A percentile compares a stretch with the other conserved stretches of the same genome.
These are phyloP conservation scores for Eutolmus rufibarbis DNA, from an alignment of 2,888 invertebrate genomes.

Conservation along the genomic window DNA sequence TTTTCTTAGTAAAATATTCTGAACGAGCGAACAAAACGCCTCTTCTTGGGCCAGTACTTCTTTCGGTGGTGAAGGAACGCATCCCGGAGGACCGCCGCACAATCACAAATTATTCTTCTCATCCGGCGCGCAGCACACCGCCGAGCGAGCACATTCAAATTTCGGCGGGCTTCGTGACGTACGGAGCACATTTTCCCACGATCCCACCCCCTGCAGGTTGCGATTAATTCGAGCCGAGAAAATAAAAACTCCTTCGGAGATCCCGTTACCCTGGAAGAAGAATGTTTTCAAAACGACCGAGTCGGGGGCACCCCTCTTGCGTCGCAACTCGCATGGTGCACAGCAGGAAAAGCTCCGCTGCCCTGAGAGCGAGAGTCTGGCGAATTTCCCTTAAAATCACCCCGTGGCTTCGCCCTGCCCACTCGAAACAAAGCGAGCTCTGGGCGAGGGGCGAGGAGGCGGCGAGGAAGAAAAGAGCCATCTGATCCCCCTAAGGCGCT, in stretches of 20 bases:
- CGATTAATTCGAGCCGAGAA: neutral
- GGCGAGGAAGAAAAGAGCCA: neutral
- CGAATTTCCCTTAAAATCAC: slow-evolving; percentile 18
- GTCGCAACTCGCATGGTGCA: neutral
- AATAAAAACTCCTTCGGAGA: neutral
- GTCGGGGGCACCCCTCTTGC: neutral
- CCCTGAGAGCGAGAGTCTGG: slow-evolving; percentile 25
- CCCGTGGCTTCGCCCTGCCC: neutral
- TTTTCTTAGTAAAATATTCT: too few relatives aligned
- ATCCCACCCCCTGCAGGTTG: slow-evolving; percentile 15
- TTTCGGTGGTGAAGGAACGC: too few relatives aligned
- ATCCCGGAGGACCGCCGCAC: neutral
- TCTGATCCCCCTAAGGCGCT: slow-evolving; percentile 9
- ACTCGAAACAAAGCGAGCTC: neutral
- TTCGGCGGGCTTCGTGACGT: neutral
- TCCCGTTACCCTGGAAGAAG: neutral
- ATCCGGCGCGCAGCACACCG: neutral
- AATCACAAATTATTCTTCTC: neutral
- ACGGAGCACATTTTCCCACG: neutral
- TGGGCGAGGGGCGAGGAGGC: neutral
- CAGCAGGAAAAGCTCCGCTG: slow-evolving; percentile 39
- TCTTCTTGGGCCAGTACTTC: too few relatives aligned
- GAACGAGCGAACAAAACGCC: too few relatives aligned
- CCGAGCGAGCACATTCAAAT: neutral
- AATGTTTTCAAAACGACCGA: neutral